Evolutionary conservation across 2,113 vertebrate species (phyloP), one percentile per base, ranked within the genome.

Genomic region (Erpornis zantholeuca): DNA sequence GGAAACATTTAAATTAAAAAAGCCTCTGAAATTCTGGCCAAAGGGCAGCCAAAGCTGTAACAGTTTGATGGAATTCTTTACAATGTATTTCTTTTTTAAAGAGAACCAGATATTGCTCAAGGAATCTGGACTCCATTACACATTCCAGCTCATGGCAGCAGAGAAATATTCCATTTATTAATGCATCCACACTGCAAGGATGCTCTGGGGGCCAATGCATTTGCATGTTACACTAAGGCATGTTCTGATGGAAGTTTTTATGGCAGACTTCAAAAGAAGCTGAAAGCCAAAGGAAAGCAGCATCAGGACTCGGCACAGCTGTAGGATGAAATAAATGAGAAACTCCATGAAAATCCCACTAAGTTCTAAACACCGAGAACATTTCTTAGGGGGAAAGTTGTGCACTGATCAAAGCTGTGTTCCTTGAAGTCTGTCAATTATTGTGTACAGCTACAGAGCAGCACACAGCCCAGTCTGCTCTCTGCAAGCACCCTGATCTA

Each of bases 161-260:
- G 69, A 73, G 88, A 82, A 97, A 96, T 84, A 68, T 91, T 91
- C 36, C 93, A 92, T 96, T 96, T 94, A 89, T 96, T 94, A 94
- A 97, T 96, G 86, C 66, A 89, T 50, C 71, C 61, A 29, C 59
- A 85, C 87, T 60, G 69, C 65, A 83, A 90, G 90, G 93, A 29
- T 86, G 95, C 97, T 97, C 95, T 76, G 84, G 96, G 96, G 97
- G 78, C 75, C 87, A 82, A 91, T 80, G 90, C 27, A 92, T 97
- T 96, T 97, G 95, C 97, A 97, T 96, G 94, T 52, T 57, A 23
- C 49, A 79, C 91, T 33, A 61, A 92, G 90, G 95, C 91, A 82
- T 61, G 86, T 63, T 81, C 53, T 54, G 86, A 97, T 97, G 94
- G 95, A 90, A 91, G 94, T 68, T 96, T 97, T 97, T 96, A 97